A percentile compares a stretch with the other conserved stretches of the same genome.
These are phyloP conservation scores for Malaclemys terrapin DNA, from an alignment of 2,113 vertebrate species.

Conservation along the genomic window DNA sequence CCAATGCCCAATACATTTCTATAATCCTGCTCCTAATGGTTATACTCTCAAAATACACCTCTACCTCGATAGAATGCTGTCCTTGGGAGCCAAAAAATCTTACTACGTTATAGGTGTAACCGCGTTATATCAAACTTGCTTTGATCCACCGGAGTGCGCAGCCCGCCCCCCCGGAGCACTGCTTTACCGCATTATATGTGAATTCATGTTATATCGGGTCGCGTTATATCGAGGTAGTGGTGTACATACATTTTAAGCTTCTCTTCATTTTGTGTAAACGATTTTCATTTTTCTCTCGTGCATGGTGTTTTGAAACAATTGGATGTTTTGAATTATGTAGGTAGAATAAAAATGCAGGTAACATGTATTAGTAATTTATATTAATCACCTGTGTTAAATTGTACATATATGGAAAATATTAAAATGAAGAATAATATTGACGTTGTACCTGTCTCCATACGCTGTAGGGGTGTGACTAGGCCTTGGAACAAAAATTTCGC, in stretches of 20 bases:
- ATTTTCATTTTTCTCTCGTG: not conserved
- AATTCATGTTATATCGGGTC: too few relatives aligned
- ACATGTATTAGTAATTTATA: not conserved
- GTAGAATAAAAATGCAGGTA: not conserved
- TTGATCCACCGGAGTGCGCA: too few relatives aligned
- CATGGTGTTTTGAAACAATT: not conserved
- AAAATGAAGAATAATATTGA: not conserved
- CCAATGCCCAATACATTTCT: not conserved
- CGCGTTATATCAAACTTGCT: too few relatives aligned
- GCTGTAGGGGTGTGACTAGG: not conserved
- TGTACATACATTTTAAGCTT: not conserved
- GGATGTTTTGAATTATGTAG: not conserved
- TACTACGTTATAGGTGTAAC: too few relatives aligned
- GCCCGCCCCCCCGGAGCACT: too few relatives aligned
- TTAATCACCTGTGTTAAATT: accelerated
- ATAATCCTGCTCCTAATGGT: not conserved
- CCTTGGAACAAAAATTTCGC: not conserved
- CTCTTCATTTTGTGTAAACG: not conserved
- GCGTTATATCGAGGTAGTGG: too few relatives aligned
- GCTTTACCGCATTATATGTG: too few relatives aligned
- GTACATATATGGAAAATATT: not conserved
- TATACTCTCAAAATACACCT: not conserved
- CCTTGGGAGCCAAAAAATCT: too few relatives aligned
- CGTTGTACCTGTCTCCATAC: not conserved
- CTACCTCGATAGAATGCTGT: too few relatives aligned